Evolutionary conservation across 1,140 invertebrate genomes (phyloP), one percentile per base, ranked within the genome.

Genomic region (Cydia fagiglandana): DNA sequence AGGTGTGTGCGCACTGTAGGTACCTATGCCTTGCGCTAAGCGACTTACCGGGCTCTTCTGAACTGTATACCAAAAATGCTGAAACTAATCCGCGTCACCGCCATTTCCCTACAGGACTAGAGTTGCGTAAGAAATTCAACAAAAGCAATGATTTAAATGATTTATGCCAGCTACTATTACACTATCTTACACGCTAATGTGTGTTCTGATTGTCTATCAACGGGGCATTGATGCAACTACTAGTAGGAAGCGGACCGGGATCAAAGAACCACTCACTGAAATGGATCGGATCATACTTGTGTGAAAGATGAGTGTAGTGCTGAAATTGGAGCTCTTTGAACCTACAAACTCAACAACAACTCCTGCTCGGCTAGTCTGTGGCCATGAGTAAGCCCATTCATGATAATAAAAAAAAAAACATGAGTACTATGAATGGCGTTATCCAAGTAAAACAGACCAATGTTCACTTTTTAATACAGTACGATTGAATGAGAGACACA

Each of bases 141-240:
- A 61, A 61, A 53, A 34, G 28, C 34, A 34, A 34, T 68, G 64
- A 66, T 24, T 30, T 34, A 4, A 34, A 34, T 68, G 64, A 66
- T 24, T 30, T 34, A 4, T 66, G 24, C 13, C 20, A 12, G 20
- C 56, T 24, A 9, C 4, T 56, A 17, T 4, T 17, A 61, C 56
- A 61, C n/a, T 24, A 61, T 61, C 17, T 61, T 24, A 61, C 53
- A 56, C 24, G 24, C 76, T 82, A 78, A 82, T 79, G 80, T 75
- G 77, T 64, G 56, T 79, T 80, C 80, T 79, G 81, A 82, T 82
- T 74, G 75, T 61, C 56, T 24, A 61, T 61, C 56, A 61, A 61
- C 56, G 56, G 20, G 2, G 56, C 56, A 61, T 61, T 61, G 20
- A 61, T 61, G 56, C 56, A 61, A 61, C 56, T 61, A n/a, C n/a